A percentile compares a stretch with the other conserved stretches of the same genome.
Evolutionary conservation across 1,140 invertebrate species (phyloP).

Genomic region (roundworm (Caenorhabditis elegans)): DNA sequence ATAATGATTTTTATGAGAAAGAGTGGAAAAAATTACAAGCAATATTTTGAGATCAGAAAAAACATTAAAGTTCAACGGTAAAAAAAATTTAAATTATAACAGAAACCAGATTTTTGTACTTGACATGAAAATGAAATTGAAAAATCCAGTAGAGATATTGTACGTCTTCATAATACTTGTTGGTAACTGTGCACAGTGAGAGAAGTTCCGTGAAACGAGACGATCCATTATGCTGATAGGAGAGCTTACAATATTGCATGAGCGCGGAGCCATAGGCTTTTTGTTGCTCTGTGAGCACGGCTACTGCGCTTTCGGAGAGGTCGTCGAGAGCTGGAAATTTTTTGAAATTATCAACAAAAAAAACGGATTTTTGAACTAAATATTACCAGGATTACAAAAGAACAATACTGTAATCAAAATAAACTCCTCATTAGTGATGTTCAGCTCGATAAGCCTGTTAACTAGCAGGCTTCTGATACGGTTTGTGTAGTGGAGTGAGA

Average conservation of each 20-base stretch:
- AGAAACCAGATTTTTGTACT: background rate
- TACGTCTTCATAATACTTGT: slow-evolving; percentile 1
- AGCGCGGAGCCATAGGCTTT: background rate
- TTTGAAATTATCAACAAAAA: background rate
- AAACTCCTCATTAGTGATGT: slow-evolving; percentile 10
- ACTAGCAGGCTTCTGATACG: background rate
- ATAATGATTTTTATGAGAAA: too few species aligned
- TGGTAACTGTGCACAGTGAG: background rate
- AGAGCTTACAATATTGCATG: background rate
- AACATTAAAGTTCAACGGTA: background rate
- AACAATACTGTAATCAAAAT: background rate
- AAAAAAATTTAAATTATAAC: background rate
- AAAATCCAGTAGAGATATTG: slow-evolving; percentile 6
- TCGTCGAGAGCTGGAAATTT: background rate
- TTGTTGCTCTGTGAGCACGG: background rate
- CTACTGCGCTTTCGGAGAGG: background rate
- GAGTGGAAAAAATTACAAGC: background rate
- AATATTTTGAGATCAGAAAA: background rate
- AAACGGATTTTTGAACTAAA: too few species aligned
- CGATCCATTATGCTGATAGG: background rate
- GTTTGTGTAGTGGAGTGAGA: background rate
- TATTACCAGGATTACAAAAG: background rate
- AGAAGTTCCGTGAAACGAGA: background rate
- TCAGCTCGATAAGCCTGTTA: background rate
- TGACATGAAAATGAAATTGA: background rate